phyloP scores from a whole-genome alignment of 2,113 vertebrate genomes.

The Nothocercus julius region DNA sequence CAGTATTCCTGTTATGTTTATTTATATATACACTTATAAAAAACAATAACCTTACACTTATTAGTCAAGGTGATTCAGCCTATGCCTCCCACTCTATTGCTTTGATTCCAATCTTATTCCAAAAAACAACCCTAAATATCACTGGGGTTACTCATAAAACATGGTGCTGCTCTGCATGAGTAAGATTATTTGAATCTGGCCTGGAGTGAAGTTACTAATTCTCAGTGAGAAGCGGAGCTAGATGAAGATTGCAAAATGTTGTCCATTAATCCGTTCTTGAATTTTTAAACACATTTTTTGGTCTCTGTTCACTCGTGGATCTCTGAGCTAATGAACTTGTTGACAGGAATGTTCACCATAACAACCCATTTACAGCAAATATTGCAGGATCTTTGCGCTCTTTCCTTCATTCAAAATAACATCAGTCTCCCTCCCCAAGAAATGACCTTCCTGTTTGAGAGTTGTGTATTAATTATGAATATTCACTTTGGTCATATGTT shows the following conservation, averaged over 20 bases:
- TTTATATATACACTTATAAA: slow-evolving; percentile 26
- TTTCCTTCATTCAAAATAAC: slow-evolving; percentile 66
- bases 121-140: slow-evolving; percentile 60
- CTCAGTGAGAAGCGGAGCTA: slow-evolving; percentile 52
- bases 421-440: slow-evolving; percentile 32
- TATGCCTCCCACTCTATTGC: slow-evolving; percentile 50
- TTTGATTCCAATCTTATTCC: slow-evolving; percentile 42
- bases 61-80: slow-evolving; percentile 70
- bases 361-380: slow-evolving; percentile 72
- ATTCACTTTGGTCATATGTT: slow-evolving; percentile 34
- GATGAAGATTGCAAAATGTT: slow-evolving; percentile 65
- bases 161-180: slow-evolving; percentile 43
- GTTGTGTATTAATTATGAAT: slow-evolving; percentile 31
- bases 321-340: slow-evolving; percentile 61
- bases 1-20: background rate
- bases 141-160: slow-evolving; percentile 57
- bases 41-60: background rate
- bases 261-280: slow-evolving; percentile 55
- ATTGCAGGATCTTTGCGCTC: slow-evolving; percentile 64
- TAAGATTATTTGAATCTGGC: slow-evolving; percentile 58
- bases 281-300: slow-evolving; percentile 60
- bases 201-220: slow-evolving; percentile 58
- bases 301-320: slow-evolving; percentile 51
- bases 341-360: slow-evolving; percentile 72
- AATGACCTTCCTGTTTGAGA: slow-evolving; percentile 58